Conservation (phyloP, 2,797 vertebrate genomes). For the Rhynchotus rufescens region DNA sequence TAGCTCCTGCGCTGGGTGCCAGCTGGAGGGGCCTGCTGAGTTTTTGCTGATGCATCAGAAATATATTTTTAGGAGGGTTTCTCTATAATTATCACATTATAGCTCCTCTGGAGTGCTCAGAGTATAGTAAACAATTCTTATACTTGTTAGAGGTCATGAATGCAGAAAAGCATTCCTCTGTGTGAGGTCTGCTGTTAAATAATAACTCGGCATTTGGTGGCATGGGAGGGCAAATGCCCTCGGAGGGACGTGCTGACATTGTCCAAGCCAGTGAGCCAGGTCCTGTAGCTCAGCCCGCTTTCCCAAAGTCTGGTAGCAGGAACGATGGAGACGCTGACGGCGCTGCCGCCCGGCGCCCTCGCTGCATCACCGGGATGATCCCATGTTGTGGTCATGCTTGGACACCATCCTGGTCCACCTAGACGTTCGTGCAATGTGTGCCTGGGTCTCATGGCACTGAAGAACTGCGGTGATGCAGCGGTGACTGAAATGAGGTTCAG, state of each 20-base stretch:
- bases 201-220: conserved; percentile 30
- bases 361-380: fast-evolving
- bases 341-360: background rate
- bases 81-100: conserved; percentile 75
- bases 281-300: conserved; percentile 9
- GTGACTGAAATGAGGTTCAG: background rate
- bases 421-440: fast-evolving
- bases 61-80: conserved; percentile 64
- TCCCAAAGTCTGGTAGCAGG: background rate
- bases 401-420: background rate
- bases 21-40: conserved; percentile 56
- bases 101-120: conserved; percentile 46
- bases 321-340: background rate
- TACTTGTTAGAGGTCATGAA: conserved; percentile 64
- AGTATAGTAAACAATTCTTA: conserved; percentile 68
- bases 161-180: conserved; percentile 53
- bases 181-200: conserved; percentile 72
- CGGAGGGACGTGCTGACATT: conserved; percentile 33
- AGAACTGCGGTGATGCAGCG: background rate
- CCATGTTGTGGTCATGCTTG: fast-evolving
- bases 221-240: conserved; percentile 17
- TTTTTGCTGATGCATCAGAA: conserved; percentile 66
- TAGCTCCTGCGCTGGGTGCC: background rate
- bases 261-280: conserved; percentile 39
- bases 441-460: background rate